Base-by-base conservation (phyloP, 2,113 vertebrate species). In the Lophotis ruficrista region DNA sequence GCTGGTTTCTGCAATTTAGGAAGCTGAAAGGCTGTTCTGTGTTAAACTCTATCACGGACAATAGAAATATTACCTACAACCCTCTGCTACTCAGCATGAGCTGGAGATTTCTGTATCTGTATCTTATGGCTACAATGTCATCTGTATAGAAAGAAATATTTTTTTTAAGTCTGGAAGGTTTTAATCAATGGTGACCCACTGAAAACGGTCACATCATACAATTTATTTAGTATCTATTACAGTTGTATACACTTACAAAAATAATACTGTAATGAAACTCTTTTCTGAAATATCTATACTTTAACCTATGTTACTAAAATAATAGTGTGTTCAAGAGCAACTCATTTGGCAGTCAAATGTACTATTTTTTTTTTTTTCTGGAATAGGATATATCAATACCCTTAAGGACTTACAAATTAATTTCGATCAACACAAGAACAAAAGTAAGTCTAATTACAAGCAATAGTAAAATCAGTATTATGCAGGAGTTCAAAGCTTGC, bases 371-470 rank as follows among this genome's bases (percentile, higher is more conserved):
- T 41, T 75, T 68, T 95, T 69, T 72, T 38, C 30, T 48, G 14
- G 18, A 84, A 51, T 72, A 64, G 57, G 56, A 38, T 70, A 78
- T 86, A 91, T 84, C 31, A 95, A 77, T 93, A 77, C 13, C 57
- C 56, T 95, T 73, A 92, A 89, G 45, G 71, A 96, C 54, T 53
- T 95, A 90, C 56, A 96, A 93, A 64, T 95, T 62, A 94, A 90
- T 96, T 97, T 96, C 96, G 54, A 94, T 91, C 96, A 97, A 57
- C 37, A 91, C 51, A 95, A 95, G 61, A 95, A 93, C 38, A 64
- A 96, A 95, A 94, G 35, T 33, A 90, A 92, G 15, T 88, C 70
- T 97, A 96, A 97, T 97, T 96, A 97, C 38, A 87, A 35, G 73
- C 16, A 96, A 48, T 61, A 80, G 51, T 61, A 80, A 93, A 60